Evolutionary conservation across 2,113 vertebrate species (phyloP).

Genomic region (Pyrgilauda ruficollis): DNA sequence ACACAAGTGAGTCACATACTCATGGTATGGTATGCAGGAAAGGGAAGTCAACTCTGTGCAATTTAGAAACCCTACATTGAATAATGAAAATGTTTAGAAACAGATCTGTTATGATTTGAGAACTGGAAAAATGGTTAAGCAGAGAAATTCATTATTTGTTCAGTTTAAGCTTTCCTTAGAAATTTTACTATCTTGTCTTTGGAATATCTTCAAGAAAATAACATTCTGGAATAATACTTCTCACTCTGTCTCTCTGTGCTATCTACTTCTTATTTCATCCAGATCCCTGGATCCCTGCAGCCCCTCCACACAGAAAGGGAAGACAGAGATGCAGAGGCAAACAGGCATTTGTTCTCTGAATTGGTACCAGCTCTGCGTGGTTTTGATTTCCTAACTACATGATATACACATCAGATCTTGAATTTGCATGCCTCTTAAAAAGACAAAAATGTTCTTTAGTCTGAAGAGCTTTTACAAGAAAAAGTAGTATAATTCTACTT

Average conservation of each 20-base stretch:
- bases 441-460: not conserved
- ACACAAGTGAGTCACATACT: conserved; percentile 63
- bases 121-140: not conserved
- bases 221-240: not conserved
- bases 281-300: not conserved
- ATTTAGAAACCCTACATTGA: conserved; percentile 37
- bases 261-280: not conserved
- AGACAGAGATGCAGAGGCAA: not conserved
- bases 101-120: not conserved
- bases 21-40: conserved; percentile 63
- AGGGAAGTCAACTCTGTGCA: conserved; percentile 55
- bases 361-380: not conserved
- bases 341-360: not conserved
- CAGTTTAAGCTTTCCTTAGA: not conserved
- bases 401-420: not conserved
- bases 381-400: not conserved
- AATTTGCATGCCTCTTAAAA: not conserved
- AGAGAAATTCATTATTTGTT: not conserved
- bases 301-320: not conserved
- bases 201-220: not conserved
- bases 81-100: conserved; percentile 41
- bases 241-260: too few relatives aligned
- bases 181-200: not conserved
- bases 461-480: not conserved
- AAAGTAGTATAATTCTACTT: not conserved